Percentiles rank a stretch among this genome's conserved stretches.
Evolutionary conservation across 2,797 vertebrate species (phyloP).

Genomic region (Pipistrellus pygmaeus): DNA sequence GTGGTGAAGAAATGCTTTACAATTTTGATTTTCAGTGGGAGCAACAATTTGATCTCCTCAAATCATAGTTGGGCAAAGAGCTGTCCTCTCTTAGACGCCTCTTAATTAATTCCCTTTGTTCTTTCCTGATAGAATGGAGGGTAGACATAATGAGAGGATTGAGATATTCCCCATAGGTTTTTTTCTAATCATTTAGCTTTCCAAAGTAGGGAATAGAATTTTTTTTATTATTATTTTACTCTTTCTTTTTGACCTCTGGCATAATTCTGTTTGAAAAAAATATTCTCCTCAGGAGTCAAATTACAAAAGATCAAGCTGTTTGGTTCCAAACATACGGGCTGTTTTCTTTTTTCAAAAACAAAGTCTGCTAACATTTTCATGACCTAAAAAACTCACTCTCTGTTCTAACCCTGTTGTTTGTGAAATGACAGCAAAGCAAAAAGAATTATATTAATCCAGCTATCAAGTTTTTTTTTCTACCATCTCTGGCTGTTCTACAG

Average conservation of each 20-base stretch:
- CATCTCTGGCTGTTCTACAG: neutral
- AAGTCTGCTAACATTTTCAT: neutral
- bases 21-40: slow-evolving; percentile 8
- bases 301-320: neutral
- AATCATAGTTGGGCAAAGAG: slow-evolving; percentile 42
- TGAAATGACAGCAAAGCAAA: slow-evolving; percentile 28
- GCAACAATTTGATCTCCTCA: slow-evolving; percentile 23
- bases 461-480: neutral
- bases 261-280: slow-evolving; percentile 23
- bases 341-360: neutral
- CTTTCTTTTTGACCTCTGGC: slow-evolving; percentile 38
- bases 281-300: neutral
- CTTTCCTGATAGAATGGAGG: neutral
- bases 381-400: neutral
- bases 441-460: neutral
- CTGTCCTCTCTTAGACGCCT: neutral
- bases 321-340: neutral
- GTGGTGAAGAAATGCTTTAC: neutral
- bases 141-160: slow-evolving; percentile 1
- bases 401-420: neutral
- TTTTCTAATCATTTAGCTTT: slow-evolving; percentile 52
- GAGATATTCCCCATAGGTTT: neutral
- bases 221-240: neutral
- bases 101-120: slow-evolving; percentile 47
- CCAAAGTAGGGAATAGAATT: neutral